These are phyloP conservation scores for Lepilemur ruficaudatus DNA, from an alignment of 2,797 vertebrate genomes.

Conservation along the genomic window DNA sequence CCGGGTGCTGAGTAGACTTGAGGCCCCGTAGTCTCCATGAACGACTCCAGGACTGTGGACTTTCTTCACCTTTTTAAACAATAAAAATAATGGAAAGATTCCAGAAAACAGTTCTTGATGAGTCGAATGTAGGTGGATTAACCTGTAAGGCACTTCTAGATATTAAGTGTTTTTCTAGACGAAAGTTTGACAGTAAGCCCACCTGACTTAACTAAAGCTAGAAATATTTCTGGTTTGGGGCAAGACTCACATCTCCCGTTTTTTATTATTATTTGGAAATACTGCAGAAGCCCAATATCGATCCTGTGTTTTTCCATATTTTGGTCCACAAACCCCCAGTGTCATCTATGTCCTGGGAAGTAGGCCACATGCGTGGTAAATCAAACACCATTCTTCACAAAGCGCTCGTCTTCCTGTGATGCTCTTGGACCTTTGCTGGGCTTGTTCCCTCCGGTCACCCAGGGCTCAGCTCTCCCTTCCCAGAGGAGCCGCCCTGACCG, in stretches of 20 bases:
- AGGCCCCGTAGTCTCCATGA: fast-evolving
- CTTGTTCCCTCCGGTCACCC: neutral
- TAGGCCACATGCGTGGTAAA: neutral
- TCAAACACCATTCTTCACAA: too few relatives aligned
- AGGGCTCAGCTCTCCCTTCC: neutral
- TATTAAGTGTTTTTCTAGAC: neutral
- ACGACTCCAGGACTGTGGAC: neutral
- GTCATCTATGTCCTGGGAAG: neutral
- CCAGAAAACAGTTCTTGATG: neutral
- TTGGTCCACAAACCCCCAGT: neutral
- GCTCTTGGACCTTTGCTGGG: neutral
- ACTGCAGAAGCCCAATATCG: too few relatives aligned
- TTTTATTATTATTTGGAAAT: neutral
- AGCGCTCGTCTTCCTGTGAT: fast-evolving
- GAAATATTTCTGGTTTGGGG: neutral
- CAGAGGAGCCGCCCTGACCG: neutral
- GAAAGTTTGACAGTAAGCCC: neutral
- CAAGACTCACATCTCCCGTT: neutral
- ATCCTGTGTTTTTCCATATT: neutral
- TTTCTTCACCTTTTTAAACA: neutral
- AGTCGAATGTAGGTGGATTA: neutral
- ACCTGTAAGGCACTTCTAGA: neutral
- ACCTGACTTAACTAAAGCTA: neutral
- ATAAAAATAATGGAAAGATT: too few relatives aligned
- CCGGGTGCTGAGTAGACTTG: neutral